Percentiles rank a stretch among this genome's conserved stretches.
Evolutionary conservation across 2,113 vertebrate species (phyloP).

Genomic region (Glaucidium brasilianum): DNA sequence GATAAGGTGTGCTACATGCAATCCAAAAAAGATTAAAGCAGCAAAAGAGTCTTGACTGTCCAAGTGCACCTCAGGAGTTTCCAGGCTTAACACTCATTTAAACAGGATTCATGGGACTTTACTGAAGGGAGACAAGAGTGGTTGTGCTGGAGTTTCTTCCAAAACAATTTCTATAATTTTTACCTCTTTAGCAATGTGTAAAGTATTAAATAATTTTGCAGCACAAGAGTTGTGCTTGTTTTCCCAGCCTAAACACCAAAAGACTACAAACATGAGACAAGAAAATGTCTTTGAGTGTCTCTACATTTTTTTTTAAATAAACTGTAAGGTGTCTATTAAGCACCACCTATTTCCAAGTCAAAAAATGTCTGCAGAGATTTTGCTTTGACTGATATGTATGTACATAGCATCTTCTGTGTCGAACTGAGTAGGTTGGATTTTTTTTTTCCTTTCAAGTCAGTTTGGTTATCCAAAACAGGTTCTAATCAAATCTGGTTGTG

Average conservation of each 20-base stretch:
- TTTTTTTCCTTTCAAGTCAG: neutral
- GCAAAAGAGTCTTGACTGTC: neutral
- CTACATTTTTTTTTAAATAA: neutral
- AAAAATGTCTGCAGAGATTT: neutral
- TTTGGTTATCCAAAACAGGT: neutral
- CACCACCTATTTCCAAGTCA: neutral
- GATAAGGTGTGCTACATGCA: neutral
- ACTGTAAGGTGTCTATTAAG: neutral
- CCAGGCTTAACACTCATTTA: neutral
- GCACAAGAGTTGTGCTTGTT: neutral
- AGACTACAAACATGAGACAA: neutral
- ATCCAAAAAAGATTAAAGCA: neutral
- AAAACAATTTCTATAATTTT: neutral
- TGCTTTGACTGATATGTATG: neutral
- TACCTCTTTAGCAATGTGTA: neutral
- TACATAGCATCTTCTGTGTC: neutral
- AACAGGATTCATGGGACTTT: neutral
- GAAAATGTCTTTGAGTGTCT: neutral
- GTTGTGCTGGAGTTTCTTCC: neutral
- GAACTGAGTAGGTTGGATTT: neutral
- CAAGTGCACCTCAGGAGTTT: neutral
- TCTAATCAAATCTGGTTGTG: neutral
- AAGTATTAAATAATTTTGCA: neutral
- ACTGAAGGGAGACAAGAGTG: neutral
- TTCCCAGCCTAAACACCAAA: neutral